These are phyloP conservation scores for Acanthopleura granulata DNA, from an alignment of 2,888 invertebrate genomes.

Conservation along the genomic window DNA sequence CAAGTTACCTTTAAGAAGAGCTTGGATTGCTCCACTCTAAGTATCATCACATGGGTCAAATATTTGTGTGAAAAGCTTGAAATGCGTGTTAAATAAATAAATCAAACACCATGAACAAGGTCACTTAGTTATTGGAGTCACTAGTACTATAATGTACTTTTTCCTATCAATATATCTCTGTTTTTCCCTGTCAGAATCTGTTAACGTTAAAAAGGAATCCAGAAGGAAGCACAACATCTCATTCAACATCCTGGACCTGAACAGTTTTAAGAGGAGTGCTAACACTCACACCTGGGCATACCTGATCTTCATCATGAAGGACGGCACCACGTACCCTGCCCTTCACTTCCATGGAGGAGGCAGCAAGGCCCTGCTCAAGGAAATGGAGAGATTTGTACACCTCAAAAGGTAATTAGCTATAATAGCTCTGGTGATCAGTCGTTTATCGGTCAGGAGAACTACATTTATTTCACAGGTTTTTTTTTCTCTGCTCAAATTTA, in stretches of 20 bases:
- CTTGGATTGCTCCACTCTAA: too few relatives aligned
- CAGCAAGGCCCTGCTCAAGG: slow-evolving; percentile 80
- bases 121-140: too few relatives aligned
- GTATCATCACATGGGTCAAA: too few relatives aligned
- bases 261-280: slow-evolving; percentile 74
- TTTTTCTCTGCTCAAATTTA: too few relatives aligned
- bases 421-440: too few relatives aligned
- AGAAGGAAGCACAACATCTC: slow-evolving; percentile 63
- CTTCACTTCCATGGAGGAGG: slow-evolving; percentile 92
- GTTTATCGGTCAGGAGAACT: too few relatives aligned
- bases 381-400: slow-evolving; percentile 73
- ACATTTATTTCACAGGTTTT: too few relatives aligned
- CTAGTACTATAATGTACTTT: not conserved
- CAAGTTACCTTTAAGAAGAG: too few relatives aligned
- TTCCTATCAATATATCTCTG: not conserved
- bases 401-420: slow-evolving; percentile 73
- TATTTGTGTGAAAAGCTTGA: too few relatives aligned
- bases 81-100: too few relatives aligned
- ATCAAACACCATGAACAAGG: too few relatives aligned
- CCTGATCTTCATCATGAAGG: slow-evolving; percentile 77
- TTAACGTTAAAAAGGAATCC: slow-evolving; percentile 43
- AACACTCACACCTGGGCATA: slow-evolving; percentile 66
- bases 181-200: slow-evolving; percentile 34
- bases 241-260: slow-evolving; percentile 76
- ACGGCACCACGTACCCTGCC: slow-evolving; percentile 81